These are phyloP conservation scores for Drosophila nikananu DNA, from an alignment of 1,140 invertebrate species.

Conservation along the genomic window DNA sequence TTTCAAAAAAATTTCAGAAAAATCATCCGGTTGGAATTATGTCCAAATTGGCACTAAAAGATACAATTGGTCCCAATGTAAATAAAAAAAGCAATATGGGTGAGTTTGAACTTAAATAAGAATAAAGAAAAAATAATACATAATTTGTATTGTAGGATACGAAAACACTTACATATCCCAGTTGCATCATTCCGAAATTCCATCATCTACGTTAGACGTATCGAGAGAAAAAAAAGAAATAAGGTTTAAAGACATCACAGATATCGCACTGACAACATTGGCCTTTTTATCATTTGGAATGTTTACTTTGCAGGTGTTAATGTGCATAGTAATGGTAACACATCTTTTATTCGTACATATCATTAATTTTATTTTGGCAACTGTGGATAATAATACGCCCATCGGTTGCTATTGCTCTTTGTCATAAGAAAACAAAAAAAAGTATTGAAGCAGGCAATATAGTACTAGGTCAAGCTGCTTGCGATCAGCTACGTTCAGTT, in stretches of 20 bases:
- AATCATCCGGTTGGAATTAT: neutral
- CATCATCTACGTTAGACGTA: neutral
- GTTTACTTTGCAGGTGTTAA: conserved; percentile 91
- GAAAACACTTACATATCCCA: conserved; percentile 23
- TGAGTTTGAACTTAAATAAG: conserved; percentile 11
- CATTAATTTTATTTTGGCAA: neutral
- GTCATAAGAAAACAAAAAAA: no score
- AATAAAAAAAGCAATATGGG: conserved; percentile 58
- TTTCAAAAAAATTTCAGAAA: conserved; percentile 17
- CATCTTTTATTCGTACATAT: neutral
- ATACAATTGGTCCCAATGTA: neutral
- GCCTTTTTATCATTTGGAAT: conserved; percentile 92
- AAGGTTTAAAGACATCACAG: conserved; percentile 90
- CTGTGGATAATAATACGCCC: no score
- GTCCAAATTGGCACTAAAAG: conserved; percentile 4
- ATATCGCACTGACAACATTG: conserved; percentile 91
- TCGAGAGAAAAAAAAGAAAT: conserved; percentile 86
- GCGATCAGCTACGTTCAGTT: no score
- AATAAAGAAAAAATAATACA: neutral
- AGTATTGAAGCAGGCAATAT: no score
- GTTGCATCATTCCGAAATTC: conserved; percentile 1
- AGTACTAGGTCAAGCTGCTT: no score
- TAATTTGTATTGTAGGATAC: conserved; percentile 39
- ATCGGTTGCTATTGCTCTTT: no score
- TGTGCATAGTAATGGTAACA: conserved; percentile 89